Base-by-base conservation (phyloP, 2,113 vertebrate species). In the Oryzias curvinotus region DNA sequence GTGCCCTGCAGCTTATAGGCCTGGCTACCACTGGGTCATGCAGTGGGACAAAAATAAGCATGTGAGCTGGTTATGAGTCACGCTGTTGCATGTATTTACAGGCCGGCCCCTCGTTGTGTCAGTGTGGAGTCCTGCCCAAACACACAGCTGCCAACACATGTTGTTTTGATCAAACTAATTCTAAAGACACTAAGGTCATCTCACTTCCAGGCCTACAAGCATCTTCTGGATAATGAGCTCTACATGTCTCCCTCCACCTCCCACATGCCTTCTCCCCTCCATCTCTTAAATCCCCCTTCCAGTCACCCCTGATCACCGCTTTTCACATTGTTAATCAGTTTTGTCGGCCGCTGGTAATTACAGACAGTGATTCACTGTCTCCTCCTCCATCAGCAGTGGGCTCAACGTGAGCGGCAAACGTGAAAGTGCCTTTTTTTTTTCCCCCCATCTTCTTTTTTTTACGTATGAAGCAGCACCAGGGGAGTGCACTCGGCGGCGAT, bases 261-360 rank as follows among this genome's bases (percentile, higher is more conserved):
- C 53, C 52, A 57, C 68, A 68, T 52, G 16, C 55, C 45, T 15
- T 2, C 57, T 70, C 53, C 68, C 54, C 46, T 36, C 41, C 43
- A 42, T 77, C 54, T 47, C 46, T 30, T 41, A 45, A 36, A 51
- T 75, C 55, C 28, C 53, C 68, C 68, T 68, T 61, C 36, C 66
- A 83, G 73, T 89, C 82, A 65, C 62, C 62, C 63, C 67, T 67
- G 59, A 82, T 87, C 83, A 86, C 72, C 78, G 75, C 73, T 86
- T 83, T 70, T 77, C 70, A 84, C 63, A 53, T 63, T 68, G 70
- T 83, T 87, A 80, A 88, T 88, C 76, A 77, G 69, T 70, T 68
- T 57, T 83, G 81, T 84, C 85, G 81, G 77, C 71, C 61, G 75
- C 67, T 68, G 76, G 69, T 87, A 84, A 85, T 85, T 81, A 78